Percentiles rank a stretch among this genome's conserved stretches.
Conservation (phyloP, 2,888 invertebrate species). For the Drosophila limbata region DNA sequence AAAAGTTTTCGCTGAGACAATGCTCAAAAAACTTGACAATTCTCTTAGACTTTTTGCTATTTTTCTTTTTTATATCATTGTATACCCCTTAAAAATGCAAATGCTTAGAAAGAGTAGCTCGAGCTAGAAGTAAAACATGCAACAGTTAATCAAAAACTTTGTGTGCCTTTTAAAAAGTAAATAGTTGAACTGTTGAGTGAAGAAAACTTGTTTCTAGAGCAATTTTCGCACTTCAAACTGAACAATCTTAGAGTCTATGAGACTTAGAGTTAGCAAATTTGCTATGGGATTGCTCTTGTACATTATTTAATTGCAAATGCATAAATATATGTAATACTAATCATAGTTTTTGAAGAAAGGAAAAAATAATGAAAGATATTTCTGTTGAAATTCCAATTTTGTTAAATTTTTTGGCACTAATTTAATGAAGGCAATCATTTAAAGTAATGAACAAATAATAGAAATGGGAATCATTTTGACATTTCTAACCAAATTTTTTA, state of each 20-base stretch:
- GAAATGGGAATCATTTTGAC: too few relatives aligned
- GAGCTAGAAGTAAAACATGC: not conserved
- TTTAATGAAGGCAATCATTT: not conserved
- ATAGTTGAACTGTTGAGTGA: not conserved
- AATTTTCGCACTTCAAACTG: not conserved
- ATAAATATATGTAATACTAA: not conserved
- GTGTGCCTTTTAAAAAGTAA: not conserved
- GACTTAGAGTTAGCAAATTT: not conserved
- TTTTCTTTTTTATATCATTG: conserved; percentile 2
- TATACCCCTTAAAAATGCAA: conserved; percentile 19
- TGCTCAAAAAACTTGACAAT: conserved; percentile 44
- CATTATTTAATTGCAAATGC: not conserved
- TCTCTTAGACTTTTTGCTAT: conserved; percentile 24
- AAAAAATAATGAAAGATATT: not conserved
- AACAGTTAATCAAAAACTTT: not conserved
- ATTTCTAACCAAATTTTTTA: too few relatives aligned
- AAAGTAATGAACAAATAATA: too few relatives aligned
- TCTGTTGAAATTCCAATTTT: too few relatives aligned
- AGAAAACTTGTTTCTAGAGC: not conserved
- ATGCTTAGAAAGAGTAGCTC: not conserved
- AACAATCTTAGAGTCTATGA: not conserved
- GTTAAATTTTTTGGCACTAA: not conserved
- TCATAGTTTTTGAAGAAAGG: not conserved
- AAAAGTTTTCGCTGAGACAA: conserved; percentile 47
- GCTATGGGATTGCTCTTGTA: not conserved